Conservation (phyloP, 2,113 vertebrate genomes). For the Peromyscus leucopus region DNA sequence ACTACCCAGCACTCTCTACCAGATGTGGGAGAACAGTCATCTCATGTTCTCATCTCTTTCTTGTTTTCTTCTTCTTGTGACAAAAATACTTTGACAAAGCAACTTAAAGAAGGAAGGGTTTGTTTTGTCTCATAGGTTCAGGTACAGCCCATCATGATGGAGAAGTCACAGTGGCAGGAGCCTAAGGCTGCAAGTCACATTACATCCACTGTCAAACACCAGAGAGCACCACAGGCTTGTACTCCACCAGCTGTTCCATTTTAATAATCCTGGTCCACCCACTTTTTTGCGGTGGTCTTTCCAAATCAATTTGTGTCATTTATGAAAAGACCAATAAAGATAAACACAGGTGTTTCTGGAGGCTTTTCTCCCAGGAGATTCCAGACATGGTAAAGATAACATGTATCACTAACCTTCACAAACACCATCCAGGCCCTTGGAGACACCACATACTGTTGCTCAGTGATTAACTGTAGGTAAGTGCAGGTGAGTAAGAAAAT, state of each 20-base stretch:
- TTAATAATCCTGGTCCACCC: too few species aligned
- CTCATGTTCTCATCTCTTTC: not conserved
- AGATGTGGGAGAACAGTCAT: not conserved
- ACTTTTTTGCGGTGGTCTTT: not conserved
- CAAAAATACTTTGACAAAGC: not conserved
- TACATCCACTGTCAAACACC: not conserved
- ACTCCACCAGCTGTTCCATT: not conserved
- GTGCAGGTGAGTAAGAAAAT: not conserved
- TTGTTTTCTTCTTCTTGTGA: not conserved
- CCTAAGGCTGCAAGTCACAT: not conserved
- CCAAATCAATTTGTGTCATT: not conserved
- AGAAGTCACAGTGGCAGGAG: too few species aligned
- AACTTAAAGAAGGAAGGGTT: not conserved
- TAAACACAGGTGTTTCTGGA: not conserved
- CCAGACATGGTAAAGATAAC: not conserved
- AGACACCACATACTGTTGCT: not conserved
- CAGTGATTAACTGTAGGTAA: not conserved
- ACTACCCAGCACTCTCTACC: too few species aligned
- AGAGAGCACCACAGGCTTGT: not conserved
- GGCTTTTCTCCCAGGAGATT: not conserved
- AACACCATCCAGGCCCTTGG: accelerated
- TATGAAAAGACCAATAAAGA: not conserved
- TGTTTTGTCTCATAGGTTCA: not conserved
- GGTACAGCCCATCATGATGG: too few species aligned
- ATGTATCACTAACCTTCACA: not conserved